These are phyloP conservation scores for Drosophila diplacantha DNA, from an alignment of 2,888 invertebrate genomes.

Conservation along the genomic window DNA sequence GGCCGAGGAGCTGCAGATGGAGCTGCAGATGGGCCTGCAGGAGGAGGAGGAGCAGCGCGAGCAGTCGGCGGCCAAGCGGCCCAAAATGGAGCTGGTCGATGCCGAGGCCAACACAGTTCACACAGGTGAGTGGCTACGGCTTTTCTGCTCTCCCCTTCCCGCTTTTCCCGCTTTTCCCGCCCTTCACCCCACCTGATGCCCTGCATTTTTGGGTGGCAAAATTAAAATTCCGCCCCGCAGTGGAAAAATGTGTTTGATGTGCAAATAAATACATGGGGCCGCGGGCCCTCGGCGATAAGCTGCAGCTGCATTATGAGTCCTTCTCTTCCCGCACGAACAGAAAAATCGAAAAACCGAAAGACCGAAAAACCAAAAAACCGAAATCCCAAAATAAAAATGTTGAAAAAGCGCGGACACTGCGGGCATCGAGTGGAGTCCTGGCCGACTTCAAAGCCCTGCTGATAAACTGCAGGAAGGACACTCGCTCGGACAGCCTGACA, in stretches of 20 bases:
- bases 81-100: slow-evolving; percentile 89
- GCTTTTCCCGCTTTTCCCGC: no score
- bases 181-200: no score
- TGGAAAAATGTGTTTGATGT: slow-evolving; percentile 69
- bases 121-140: slow-evolving; percentile 84
- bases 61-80: slow-evolving; percentile 81
- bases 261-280: no score
- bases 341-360: slow-evolving; percentile 20
- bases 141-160: background rate
- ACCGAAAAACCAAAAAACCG: slow-evolving; percentile 17
- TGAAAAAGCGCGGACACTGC: slow-evolving; percentile 39
- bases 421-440: slow-evolving; percentile 24
- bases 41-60: slow-evolving; percentile 24
- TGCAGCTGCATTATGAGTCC: slow-evolving; percentile 65
- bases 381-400: slow-evolving; percentile 10
- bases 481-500: slow-evolving; percentile 5
- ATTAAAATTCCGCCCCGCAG: slow-evolving; percentile 44
- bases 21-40: no score
- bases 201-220: slow-evolving; percentile 41
- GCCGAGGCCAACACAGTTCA: slow-evolving; percentile 94
- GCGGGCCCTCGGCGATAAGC: slow-evolving; percentile 62
- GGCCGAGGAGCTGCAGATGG: slow-evolving; percentile 30
- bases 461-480: slow-evolving; percentile 58
- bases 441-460: slow-evolving; percentile 63
- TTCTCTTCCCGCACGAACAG: no score